Evolutionary conservation across 2,888 invertebrate species (phyloP).

Genomic region (Nipponacmea schrenckii): DNA sequence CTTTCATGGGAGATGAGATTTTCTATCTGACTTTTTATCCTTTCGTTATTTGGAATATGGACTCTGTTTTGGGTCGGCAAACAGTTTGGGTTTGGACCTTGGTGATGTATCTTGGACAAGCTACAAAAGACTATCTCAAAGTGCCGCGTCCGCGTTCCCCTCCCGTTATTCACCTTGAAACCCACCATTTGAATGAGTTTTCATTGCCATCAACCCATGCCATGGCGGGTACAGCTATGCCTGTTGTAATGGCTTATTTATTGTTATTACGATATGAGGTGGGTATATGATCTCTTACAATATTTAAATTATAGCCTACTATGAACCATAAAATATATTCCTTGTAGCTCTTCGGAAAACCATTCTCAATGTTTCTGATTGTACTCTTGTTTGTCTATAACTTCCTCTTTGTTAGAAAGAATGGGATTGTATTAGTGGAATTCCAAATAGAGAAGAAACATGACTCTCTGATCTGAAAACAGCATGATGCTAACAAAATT

Average conservation of each 20-base stretch:
- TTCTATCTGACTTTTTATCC: slow-evolving; percentile 50
- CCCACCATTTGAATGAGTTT: slow-evolving; percentile 47
- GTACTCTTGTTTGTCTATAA: background rate
- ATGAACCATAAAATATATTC: background rate
- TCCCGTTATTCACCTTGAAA: slow-evolving; percentile 52
- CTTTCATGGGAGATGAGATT: slow-evolving; percentile 54
- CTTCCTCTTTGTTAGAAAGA: too few relatives aligned
- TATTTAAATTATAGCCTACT: too few relatives aligned
- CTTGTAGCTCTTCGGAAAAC: background rate
- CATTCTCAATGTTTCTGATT: background rate
- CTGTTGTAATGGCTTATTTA: slow-evolving; percentile 40
- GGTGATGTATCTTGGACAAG: slow-evolving; percentile 55
- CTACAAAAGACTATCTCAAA: slow-evolving; percentile 49
- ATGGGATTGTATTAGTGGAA: too few relatives aligned
- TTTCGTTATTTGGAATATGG: slow-evolving; percentile 51
- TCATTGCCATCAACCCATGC: slow-evolving; percentile 59
- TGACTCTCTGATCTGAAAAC: too few relatives aligned
- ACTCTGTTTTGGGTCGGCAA: slow-evolving; percentile 40
- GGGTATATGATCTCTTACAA: slow-evolving; percentile 17
- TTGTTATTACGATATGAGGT: slow-evolving; percentile 51
- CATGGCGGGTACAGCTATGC: slow-evolving; percentile 54
- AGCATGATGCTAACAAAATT: too few relatives aligned
- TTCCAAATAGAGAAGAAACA: too few relatives aligned
- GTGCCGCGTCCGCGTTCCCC: slow-evolving; percentile 55
- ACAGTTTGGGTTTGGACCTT: slow-evolving; percentile 48